Conservation (phyloP, 2,888 invertebrate species). For the Drosophila mercatorum region DNA sequence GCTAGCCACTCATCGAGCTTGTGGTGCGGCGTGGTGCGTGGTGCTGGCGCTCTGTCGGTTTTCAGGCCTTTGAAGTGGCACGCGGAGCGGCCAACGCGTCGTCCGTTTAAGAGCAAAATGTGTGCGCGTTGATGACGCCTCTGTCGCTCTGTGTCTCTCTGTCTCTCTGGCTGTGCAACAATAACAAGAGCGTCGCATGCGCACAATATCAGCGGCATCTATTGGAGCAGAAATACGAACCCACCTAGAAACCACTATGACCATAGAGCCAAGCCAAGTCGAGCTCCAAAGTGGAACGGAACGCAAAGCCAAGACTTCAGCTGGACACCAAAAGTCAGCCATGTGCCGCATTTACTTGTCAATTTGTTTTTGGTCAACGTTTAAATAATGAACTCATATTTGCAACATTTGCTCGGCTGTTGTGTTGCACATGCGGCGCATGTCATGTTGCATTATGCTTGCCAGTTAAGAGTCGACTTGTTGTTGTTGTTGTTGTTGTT, state of each 20-base stretch:
- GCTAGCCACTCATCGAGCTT: constrained; percentile 14
- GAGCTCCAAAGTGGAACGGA: constrained; percentile 9
- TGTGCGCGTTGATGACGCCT: constrained; percentile 75
- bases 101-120: constrained; percentile 72
- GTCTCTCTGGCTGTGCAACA: constrained; percentile 15
- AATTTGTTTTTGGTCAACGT: constrained; percentile 82
- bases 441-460: constrained; percentile 80
- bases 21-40: constrained; percentile 54
- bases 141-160: constrained; percentile 19
- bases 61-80: constrained; percentile 72
- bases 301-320: constrained; percentile 17
- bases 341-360: constrained; percentile 79
- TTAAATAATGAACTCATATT: constrained; percentile 82
- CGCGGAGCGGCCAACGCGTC: constrained; percentile 65
- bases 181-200: constrained; percentile 62
- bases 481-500: constrained; percentile 13
- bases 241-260: constrained; percentile 63
- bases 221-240: constrained; percentile 78
- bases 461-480: constrained; percentile 31
- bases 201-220: constrained; percentile 62
- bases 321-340: constrained; percentile 55
- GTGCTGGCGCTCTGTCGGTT: constrained; percentile 68
- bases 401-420: constrained; percentile 71
- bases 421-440: constrained; percentile 78
- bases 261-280: constrained; percentile 33